Evolutionary conservation across 1,140 invertebrate species (phyloP), one percentile per base, ranked within the genome.

Genomic region (Bicyclus anynana): DNA sequence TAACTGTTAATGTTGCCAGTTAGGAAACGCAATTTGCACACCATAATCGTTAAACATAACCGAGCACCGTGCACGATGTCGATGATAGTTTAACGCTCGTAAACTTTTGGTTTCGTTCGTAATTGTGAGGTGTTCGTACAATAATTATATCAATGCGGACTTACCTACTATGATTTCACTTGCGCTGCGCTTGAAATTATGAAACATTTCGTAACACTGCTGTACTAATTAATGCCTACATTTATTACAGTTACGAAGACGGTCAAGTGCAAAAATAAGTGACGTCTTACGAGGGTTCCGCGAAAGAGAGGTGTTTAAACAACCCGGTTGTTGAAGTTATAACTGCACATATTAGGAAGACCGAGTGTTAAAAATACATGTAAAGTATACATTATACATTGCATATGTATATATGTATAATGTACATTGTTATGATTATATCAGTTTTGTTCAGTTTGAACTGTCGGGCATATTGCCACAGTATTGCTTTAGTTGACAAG

Each of bases 101-200:
- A 14, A 44, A 53, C 51, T 53, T 27, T 53, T 53, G 51, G 40
- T 53, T 53, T 53, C 51, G 38, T 53, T 53, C 26, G 23, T 53
- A 53, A 53, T 12, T 12, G 51, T 18, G 13, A 48, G 16, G 23
- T 48, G 46, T 7, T 16, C 26, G n/a, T 10, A 26, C 21, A 49
- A 23, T 18, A 7, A 27, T 27, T 5, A 27, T 33, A 10, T 33
- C 29, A 33, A 7, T 33, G 7, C 9, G 7, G 2, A 23, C 3
- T 23, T 23, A 23, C 23, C 23, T 23, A 23, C 23, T 4, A 23
- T 23, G 9, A 12, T 33, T 29, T 33, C 1, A 10, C 2, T 33
- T 33, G n/a, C 29, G 29, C n/a, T 12, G 2, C 7, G 2, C 1
- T 33, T 33, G 7, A 33, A 12, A 33, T 12, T 33, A 33, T 33